Evolutionary conservation across 2,797 vertebrate genomes (phyloP).

Genomic region (Leucoraja ocellata): DNA sequence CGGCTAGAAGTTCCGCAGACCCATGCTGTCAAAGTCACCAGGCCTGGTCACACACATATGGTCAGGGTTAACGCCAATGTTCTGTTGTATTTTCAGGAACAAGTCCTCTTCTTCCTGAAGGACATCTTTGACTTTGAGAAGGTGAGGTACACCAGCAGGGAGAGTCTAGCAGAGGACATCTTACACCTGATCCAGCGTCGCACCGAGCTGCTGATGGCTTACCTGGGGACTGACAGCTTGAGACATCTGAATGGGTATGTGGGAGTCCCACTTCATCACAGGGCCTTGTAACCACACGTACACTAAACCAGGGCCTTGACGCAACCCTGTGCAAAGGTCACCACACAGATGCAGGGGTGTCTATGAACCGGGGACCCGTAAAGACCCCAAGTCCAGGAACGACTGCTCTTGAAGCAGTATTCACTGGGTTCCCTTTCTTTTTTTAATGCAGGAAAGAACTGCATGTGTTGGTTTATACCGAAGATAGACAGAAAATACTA

Average conservation of each 20-base stretch:
- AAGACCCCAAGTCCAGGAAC: background rate
- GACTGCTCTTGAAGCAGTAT: background rate
- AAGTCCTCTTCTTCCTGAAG: slow-evolving; percentile 86
- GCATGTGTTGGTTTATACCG: too few relatives aligned
- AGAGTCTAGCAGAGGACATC: slow-evolving; percentile 79
- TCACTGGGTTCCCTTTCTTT: background rate
- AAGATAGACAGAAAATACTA: too few relatives aligned
- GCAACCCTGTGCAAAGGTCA: background rate
- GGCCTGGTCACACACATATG: too few relatives aligned
- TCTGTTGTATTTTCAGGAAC: slow-evolving; percentile 61
- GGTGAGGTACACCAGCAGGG: slow-evolving; percentile 76
- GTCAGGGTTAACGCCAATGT: background rate
- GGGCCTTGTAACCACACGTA: slow-evolving; percentile 60
- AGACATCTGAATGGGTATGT: slow-evolving; percentile 53
- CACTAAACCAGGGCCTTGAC: slow-evolving; percentile 52
- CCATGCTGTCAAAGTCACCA: too few relatives aligned
- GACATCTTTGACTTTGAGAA: slow-evolving; percentile 96
- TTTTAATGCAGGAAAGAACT: too few relatives aligned
- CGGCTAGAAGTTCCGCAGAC: too few relatives aligned
- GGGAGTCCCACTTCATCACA: slow-evolving; percentile 49
- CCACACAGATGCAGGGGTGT: too few relatives aligned
- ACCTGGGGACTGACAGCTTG: slow-evolving; percentile 64
- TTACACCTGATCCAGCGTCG: slow-evolving; percentile 71
- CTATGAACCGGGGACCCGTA: background rate
- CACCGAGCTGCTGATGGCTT: slow-evolving; percentile 73